Base-by-base conservation (phyloP, 2,797 vertebrate genomes). In the Leuciscus waleckii region DNA sequence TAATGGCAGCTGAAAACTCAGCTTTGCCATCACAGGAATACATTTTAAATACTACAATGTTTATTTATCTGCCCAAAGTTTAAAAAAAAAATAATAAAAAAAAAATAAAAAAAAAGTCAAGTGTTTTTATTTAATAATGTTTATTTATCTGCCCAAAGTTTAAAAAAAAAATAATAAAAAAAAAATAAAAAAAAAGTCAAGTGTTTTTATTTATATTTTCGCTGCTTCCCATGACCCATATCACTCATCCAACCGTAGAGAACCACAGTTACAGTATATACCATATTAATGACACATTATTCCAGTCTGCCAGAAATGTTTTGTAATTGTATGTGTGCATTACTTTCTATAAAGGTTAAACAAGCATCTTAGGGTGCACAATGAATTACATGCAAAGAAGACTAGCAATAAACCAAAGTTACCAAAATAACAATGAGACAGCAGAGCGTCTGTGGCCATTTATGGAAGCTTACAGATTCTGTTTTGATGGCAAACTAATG, bases 341-440 rank as follows among this genome's bases (percentile, higher is more conserved):
- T 79, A 29, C 9, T 79, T 79, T 79, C 5, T 46, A 41, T n/a
- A 32, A 46, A 71, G 5, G 65, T 37, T 54, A 54, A 75, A 37
- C 49, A 13, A 11, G 61, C 19, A 54, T 29, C 32, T 51, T 21
- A 75, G 46, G 29, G 14, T 9, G 17, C 37, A 41, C 21, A 70
- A 70, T 73, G 26, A 26, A 65, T 43, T 51, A 17, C 32, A 81
- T 37, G 8, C 63, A 54, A 69, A 19, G 26, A 51, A 26, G 46
- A 26, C 8, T n/a, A 35, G n/a, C 41, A 8, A 74, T 13, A 82
- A 74, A 82, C 46, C 23, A 74, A 76, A 37, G 19, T 74, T 49
- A 49, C 29, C 71, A 83, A n/a, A 68, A 76, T 67, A 76, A 76
- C 23, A 75, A 39, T 32, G 32, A 75, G 14, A 61, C 68, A 58